Percentiles rank a stretch among this genome's conserved stretches.
Conservation (phyloP, 2,797 vertebrate species). For the Catamblyrhynchus diadema region DNA sequence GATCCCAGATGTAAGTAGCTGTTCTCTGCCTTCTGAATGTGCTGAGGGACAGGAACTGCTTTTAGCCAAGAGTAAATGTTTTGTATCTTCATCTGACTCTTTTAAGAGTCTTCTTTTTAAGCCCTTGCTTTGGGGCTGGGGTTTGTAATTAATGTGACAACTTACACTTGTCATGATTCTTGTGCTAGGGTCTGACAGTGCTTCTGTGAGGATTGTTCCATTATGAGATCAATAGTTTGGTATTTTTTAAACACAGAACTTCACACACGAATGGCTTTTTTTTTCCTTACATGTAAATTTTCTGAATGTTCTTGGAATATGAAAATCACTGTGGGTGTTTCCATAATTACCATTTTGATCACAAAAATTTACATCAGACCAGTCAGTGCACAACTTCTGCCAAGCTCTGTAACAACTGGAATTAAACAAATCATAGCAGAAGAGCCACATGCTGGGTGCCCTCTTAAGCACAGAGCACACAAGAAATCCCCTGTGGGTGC, state of each 20-base stretch:
- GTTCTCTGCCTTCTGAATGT: not conserved
- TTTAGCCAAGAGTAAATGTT: not conserved
- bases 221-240: not conserved
- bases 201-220: not conserved
- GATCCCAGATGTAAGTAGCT: slow-evolving; percentile 87
- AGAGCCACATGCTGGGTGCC: not conserved
- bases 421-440: not conserved
- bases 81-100: not conserved
- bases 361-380: not conserved
- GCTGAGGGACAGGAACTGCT: not conserved
- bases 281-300: not conserved
- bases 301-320: not conserved
- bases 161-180: not conserved
- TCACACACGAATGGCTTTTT: not conserved
- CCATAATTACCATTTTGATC: not conserved
- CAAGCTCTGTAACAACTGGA: not conserved
- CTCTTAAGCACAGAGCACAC: not conserved
- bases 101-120: not conserved
- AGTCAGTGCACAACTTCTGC: not conserved
- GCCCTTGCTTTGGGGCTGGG: not conserved
- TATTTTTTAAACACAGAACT: not conserved
- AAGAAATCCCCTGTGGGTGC: not conserved
- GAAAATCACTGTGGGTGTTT: not conserved
- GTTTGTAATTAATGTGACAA: not conserved
- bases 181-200: not conserved